These are phyloP conservation scores for Mongoloraphidia duomilia DNA, from an alignment of 2,888 invertebrate genomes.

Conservation along the genomic window DNA sequence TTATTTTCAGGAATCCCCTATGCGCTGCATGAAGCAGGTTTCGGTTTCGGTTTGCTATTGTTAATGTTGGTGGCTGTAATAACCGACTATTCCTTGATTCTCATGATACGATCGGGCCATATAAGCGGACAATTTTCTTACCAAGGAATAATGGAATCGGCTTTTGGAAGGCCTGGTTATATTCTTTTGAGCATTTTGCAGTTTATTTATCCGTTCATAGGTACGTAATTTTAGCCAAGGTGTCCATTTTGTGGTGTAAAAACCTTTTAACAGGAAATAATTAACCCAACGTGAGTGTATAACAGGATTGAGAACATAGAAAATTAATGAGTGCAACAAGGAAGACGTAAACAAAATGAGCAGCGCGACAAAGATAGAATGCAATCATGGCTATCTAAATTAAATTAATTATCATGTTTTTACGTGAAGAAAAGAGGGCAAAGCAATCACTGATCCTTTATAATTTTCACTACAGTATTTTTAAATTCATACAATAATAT, in stretches of 20 bases:
- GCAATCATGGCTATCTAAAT: no score
- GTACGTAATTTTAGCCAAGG: slow-evolving; percentile 31
- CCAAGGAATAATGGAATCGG: slow-evolving; percentile 62
- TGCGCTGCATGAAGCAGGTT: slow-evolving; percentile 65
- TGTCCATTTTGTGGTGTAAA: background rate
- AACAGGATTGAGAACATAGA: no score
- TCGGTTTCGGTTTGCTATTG: slow-evolving; percentile 58
- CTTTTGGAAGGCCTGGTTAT: slow-evolving; percentile 66
- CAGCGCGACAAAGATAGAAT: no score
- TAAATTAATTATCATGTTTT: no score
- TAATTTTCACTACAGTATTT: no score
- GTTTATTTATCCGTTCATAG: slow-evolving; percentile 72
- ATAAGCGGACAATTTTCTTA: slow-evolving; percentile 66
- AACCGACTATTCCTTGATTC: slow-evolving; percentile 67
- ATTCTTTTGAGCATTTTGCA: slow-evolving; percentile 59
- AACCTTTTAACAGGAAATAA: background rate
- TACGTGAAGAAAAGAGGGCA: no score
- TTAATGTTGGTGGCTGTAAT: slow-evolving; percentile 56
- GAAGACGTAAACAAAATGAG: no score
- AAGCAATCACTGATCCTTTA: no score
- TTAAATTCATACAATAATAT: no score
- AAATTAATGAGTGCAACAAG: no score
- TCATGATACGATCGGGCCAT: slow-evolving; percentile 62
- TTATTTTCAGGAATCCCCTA: slow-evolving; percentile 50
- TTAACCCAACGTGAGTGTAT: no score